Base-by-base conservation (phyloP, 2,113 vertebrate species). In the Calcarius ornatus region DNA sequence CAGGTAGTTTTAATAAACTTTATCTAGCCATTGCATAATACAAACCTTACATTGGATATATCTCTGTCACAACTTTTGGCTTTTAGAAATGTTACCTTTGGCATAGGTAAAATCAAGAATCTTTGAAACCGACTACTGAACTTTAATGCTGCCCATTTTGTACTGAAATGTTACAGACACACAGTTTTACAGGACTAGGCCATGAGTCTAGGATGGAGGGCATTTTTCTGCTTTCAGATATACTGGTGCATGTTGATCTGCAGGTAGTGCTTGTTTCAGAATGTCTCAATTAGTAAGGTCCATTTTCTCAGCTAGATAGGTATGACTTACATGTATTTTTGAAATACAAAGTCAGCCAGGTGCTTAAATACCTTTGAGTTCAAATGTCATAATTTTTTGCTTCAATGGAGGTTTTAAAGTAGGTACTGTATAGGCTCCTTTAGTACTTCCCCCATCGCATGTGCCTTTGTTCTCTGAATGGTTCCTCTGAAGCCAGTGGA, bases 1-100 rank as follows among this genome's bases (percentile, higher is more conserved):
- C 77, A 76, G 77, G 82, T 95, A 97, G 91, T 96, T 96, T 96
- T 96, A 96, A 97, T 98, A 97, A 97, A 98, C 82, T 97, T 97
- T 92, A 94, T 86, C 75, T 95, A 89, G 50, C 80, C 64, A 54
- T 56, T 85, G 60, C 47, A 43, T 85, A 88, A 70, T 53, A 87
- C 53, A 79, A 96, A 54, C 54, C 53, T 81, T 95, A 60, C 23
- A 48, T 96, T 96, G 93, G 70, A 51, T 79, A 65, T 54, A 71
- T 94, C 57, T 82, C 90, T 94, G 73, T 79, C 50, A 87, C 59
- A 61, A 64, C 51, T 81, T 91, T 50, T 84, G 61, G 48, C 54
- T 89, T 81, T 25, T 63, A 45, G 38, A 68, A 81, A 61, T 61
- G 25, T 70, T 72, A 48, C 42, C 38, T 88, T 89, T 89, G 64